A percentile compares a stretch with the other conserved stretches of the same genome.
Evolutionary conservation across 2,113 vertebrate genomes (phyloP).

Genomic region (Chlamydotis undulata): DNA sequence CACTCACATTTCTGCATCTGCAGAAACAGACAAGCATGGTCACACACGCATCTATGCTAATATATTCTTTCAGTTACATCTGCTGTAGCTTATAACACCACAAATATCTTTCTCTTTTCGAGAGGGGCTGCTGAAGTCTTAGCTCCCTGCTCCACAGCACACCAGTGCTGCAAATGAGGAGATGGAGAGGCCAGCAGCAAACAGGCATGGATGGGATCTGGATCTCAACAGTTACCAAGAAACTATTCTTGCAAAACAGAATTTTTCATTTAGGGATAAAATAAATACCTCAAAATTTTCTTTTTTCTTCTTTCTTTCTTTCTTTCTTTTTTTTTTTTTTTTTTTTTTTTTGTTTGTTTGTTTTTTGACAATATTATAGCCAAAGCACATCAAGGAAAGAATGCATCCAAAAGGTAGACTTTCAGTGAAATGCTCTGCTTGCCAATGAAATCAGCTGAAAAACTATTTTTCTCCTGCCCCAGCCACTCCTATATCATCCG

Average conservation of each 20-base stretch:
- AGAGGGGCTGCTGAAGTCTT: not conserved
- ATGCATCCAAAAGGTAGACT: not conserved
- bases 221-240: not conserved
- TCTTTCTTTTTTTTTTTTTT: too few species aligned
- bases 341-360: too few species aligned
- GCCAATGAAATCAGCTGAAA: not conserved
- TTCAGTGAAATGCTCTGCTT: not conserved
- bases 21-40: not conserved
- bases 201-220: accelerated
- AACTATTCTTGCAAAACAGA: not conserved
- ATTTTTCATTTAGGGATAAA: not conserved
- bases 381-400: not conserved
- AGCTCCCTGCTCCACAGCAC: not conserved
- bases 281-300: not conserved
- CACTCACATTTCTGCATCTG: accelerated
- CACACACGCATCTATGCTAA: accelerated
- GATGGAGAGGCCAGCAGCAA: not conserved
- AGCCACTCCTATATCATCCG: not conserved
- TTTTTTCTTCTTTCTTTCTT: too few species aligned
- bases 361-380: not conserved
- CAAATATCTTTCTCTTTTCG: accelerated
- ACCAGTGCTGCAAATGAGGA: accelerated
- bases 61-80: accelerated
- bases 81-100: not conserved
- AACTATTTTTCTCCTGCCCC: not conserved